phyloP scores from a whole-genome alignment of 2,888 invertebrate genomes.

The Lacanobia oleracea region DNA sequence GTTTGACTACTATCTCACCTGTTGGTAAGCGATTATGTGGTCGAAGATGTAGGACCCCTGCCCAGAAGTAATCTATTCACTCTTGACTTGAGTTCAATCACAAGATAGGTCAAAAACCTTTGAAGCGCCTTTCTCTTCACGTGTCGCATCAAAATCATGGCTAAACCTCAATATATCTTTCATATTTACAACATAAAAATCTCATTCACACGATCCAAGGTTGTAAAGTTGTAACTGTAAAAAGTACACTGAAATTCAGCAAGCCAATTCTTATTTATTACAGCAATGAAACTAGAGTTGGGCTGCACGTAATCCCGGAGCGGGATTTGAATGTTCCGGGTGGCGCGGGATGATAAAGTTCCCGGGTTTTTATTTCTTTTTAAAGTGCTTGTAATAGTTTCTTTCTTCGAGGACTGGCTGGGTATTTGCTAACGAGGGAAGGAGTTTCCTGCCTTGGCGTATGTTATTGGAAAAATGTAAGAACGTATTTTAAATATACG shows the following conservation, averaged over 20 bases:
- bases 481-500: not conserved
- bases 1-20: no score
- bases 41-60: no score
- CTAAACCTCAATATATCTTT: conserved; percentile 39
- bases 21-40: no score
- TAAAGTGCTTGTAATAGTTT: conserved; percentile 39
- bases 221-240: conserved; percentile 50
- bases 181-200: conserved; percentile 47
- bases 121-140: not conserved
- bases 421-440: conserved; percentile 27
- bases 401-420: conserved; percentile 11
- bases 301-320: conserved; percentile 39
- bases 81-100: no score
- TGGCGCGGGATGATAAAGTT: conserved; percentile 51
- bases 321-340: conserved; percentile 54
- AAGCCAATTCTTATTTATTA: conserved; percentile 59
- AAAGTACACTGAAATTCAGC: conserved; percentile 57
- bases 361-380: conserved; percentile 39
- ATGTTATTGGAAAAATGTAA: not conserved
- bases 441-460: not conserved
- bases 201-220: conserved; percentile 33
- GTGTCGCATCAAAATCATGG: not conserved
- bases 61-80: no score
- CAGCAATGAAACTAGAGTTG: conserved; percentile 57
- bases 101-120: no score